These are phyloP conservation scores for Melitaea cinxia DNA, from an alignment of 1,140 invertebrate genomes.

Conservation along the genomic window DNA sequence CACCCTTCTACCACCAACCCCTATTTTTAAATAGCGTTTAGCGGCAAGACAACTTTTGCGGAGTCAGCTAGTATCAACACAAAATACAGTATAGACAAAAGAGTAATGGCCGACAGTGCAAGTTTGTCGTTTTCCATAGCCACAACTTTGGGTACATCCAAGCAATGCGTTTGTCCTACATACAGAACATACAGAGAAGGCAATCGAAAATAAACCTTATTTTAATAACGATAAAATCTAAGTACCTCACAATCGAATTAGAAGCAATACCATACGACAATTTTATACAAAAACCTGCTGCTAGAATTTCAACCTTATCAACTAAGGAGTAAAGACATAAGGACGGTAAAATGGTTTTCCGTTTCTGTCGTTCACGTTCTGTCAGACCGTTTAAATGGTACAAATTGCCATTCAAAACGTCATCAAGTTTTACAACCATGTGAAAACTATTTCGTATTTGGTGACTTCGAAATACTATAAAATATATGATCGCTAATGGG, in stretches of 20 bases:
- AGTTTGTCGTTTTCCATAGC: slow-evolving; percentile 30
- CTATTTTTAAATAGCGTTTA: too few species aligned
- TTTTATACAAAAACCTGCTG: neutral
- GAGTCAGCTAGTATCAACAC: slow-evolving; percentile 16
- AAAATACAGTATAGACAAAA: slow-evolving; percentile 20
- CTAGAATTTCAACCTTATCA: slow-evolving; percentile 2
- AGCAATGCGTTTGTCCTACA: neutral
- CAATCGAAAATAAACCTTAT: slow-evolving; percentile 11
- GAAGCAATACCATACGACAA: neutral
- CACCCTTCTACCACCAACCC: too few species aligned
- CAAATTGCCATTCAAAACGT: slow-evolving; percentile 54
- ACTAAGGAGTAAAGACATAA: neutral
- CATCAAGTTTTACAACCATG: slow-evolving; percentile 45
- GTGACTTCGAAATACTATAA: slow-evolving; percentile 38
- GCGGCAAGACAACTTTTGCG: too few species aligned
- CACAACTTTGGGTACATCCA: slow-evolving; percentile 25
- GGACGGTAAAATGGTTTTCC: neutral
- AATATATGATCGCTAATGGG: neutral
- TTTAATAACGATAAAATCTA: neutral
- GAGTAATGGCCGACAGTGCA: slow-evolving; percentile 30
- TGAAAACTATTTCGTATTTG: slow-evolving; percentile 30
- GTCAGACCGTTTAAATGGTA: slow-evolving; percentile 50
- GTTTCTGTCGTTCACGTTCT: slow-evolving; percentile 24
- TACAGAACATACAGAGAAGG: neutral
- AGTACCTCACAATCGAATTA: neutral